Conservation (phyloP, 2,888 invertebrate species). For the Serripes groenlandicus region DNA sequence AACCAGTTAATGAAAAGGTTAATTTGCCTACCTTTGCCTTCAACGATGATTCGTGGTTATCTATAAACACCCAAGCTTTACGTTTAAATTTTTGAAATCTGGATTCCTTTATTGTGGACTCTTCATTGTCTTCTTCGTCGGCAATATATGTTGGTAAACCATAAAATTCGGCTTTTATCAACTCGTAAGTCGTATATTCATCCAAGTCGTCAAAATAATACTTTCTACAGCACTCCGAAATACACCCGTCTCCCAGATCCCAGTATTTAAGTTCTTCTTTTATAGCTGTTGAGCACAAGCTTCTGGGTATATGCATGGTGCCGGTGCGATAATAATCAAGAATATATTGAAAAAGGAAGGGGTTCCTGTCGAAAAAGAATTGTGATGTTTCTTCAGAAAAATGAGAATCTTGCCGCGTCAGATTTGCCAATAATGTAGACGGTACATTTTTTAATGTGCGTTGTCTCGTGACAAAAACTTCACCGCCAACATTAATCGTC, state of each 20-base stretch:
- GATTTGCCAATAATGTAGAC: conserved; percentile 54
- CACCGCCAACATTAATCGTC: conserved; percentile 65
- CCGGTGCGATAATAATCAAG: conserved; percentile 74
- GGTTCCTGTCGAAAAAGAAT: conserved; percentile 78
- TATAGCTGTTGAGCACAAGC: conserved; percentile 66
- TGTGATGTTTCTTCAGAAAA: conserved; percentile 47
- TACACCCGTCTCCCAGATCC: conserved; percentile 65
- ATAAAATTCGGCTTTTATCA: conserved; percentile 65
- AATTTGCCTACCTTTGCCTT: conserved; percentile 69
- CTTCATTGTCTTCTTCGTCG: not conserved
- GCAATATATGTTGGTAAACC: conserved; percentile 41
- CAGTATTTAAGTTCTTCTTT: conserved; percentile 73
- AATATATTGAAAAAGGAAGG: conserved; percentile 70
- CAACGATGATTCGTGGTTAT: conserved; percentile 68
- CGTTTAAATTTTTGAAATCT: conserved; percentile 40
- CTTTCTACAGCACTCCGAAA: conserved; percentile 74
- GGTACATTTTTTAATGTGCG: conserved; percentile 66
- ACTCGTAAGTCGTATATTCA: conserved; percentile 63
- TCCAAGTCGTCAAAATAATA: conserved; percentile 66
- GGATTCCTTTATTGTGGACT: conserved; percentile 1
- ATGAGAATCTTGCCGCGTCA: conserved; percentile 46
- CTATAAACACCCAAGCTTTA: conserved; percentile 70
- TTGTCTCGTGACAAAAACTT: conserved; percentile 58
- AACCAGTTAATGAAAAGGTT: too few relatives aligned
- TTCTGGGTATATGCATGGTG: conserved; percentile 73